Conservation (phyloP, 2,113 vertebrate genomes). For the Spea multiplicata region DNA sequence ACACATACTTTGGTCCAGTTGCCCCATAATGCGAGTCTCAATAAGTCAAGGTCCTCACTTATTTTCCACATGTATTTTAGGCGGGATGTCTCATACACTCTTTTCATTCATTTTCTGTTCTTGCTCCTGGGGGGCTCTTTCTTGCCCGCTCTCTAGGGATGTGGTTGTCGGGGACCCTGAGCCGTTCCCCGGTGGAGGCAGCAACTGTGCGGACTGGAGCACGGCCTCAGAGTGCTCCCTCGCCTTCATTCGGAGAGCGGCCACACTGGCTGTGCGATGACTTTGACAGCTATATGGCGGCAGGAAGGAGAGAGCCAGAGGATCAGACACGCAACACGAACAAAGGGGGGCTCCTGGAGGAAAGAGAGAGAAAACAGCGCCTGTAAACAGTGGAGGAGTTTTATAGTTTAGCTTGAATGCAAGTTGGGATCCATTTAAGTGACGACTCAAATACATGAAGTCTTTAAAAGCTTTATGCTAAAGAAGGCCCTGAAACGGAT, state of each 20-base stretch:
- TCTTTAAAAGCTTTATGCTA: no score
- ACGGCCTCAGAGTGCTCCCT: slow-evolving; percentile 95
- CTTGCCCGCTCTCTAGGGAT: slow-evolving; percentile 60
- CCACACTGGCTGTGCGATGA: slow-evolving; percentile 94
- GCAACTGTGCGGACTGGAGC: slow-evolving; percentile 93
- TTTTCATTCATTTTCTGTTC: slow-evolving; percentile 75
- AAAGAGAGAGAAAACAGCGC: slow-evolving; percentile 14
- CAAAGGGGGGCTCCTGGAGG: slow-evolving; percentile 84
- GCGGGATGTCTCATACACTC: slow-evolving; percentile 59
- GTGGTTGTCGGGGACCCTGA: slow-evolving; percentile 65
- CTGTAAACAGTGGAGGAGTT: no score
- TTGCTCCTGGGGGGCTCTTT: slow-evolving; percentile 76
- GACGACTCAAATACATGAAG: no score
- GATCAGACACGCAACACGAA: slow-evolving; percentile 95
- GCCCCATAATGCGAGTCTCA: not conserved
- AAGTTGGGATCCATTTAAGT: no score
- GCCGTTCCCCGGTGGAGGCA: slow-evolving; percentile 70
- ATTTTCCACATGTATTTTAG: not conserved
- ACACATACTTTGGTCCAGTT: not conserved
- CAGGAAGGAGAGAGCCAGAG: slow-evolving; percentile 96
- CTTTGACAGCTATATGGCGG: slow-evolving; percentile 96
- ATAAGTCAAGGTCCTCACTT: not conserved
- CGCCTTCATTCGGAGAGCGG: slow-evolving; percentile 95
- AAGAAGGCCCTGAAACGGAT: no score
- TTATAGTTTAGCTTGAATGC: no score